A percentile compares a stretch with the other conserved stretches of the same genome.
These are phyloP conservation scores for Physella acuta DNA, from an alignment of 1,140 invertebrate genomes.

Conservation along the genomic window DNA sequence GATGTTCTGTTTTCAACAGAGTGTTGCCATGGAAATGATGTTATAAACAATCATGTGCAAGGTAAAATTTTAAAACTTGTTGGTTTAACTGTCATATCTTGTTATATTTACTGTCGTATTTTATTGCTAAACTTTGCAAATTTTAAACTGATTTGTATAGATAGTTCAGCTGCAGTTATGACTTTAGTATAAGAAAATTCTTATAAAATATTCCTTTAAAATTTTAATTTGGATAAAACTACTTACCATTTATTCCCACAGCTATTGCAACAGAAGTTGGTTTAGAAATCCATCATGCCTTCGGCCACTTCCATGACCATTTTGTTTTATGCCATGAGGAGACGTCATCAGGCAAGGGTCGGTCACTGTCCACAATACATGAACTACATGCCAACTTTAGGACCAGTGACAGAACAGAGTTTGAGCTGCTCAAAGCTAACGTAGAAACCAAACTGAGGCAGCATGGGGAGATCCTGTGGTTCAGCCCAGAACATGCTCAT, in stretches of 20 bases:
- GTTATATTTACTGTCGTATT: background rate
- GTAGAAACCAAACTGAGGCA: constrained; percentile 35
- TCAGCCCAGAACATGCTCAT: constrained; percentile 40
- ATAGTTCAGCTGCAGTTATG: background rate
- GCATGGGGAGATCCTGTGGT: constrained; percentile 45
- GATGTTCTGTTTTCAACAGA: background rate
- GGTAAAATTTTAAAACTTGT: background rate
- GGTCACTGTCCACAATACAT: constrained; percentile 13
- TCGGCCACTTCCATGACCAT: constrained; percentile 32
- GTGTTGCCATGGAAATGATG: background rate
- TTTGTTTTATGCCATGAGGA: constrained; percentile 27
- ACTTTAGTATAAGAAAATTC: constrained; percentile 1
- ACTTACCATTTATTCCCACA: constrained; percentile 9
- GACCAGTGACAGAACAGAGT: background rate
- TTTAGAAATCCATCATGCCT: constrained; percentile 29
- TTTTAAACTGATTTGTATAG: background rate
- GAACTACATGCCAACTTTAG: constrained; percentile 20
- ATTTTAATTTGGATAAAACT: background rate
- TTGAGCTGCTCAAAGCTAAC: constrained; percentile 10
- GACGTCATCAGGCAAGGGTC: background rate
- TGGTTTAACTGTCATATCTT: background rate
- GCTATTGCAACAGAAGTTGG: constrained; percentile 28
- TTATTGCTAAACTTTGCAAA: background rate
- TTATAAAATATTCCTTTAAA: background rate
- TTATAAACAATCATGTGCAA: background rate